Evolutionary conservation across 2,113 vertebrate genomes (phyloP).

Genomic region (Myodes glareolus): DNA sequence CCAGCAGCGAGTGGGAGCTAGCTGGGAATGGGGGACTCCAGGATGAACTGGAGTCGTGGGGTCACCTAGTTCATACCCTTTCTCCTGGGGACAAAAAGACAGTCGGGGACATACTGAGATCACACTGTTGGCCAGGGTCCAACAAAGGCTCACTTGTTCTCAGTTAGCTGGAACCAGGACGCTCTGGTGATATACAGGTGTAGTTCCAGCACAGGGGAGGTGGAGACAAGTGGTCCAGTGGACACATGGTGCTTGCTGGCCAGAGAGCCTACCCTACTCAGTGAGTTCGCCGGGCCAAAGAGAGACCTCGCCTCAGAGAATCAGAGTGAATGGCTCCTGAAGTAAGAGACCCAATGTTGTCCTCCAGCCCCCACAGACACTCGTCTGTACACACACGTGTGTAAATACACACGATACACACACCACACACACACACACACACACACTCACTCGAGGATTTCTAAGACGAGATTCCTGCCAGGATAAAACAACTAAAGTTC

Average conservation of each 20-base stretch:
- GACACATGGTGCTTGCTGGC: background rate
- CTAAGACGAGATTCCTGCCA: background rate
- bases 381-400: background rate
- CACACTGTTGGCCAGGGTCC: background rate
- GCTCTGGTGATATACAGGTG: rapidly evolving
- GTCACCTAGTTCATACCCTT: rapidly evolving
- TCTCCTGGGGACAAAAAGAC: background rate
- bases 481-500: background rate
- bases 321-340: background rate
- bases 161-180: background rate
- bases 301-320: background rate
- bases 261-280: background rate
- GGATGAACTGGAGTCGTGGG: background rate
- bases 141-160: background rate
- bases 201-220: background rate
- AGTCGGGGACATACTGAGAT: rapidly evolving
- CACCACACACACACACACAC: too few relatives aligned
- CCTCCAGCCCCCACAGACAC: background rate
- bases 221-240: background rate
- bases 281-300: background rate
- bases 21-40: background rate
- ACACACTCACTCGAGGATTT: background rate
- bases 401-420: too few relatives aligned
- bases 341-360: background rate
- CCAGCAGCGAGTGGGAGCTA: rapidly evolving